Evolutionary conservation across 2,888 invertebrate species (phyloP).

Genomic region (Brassicogethes aeneus): DNA sequence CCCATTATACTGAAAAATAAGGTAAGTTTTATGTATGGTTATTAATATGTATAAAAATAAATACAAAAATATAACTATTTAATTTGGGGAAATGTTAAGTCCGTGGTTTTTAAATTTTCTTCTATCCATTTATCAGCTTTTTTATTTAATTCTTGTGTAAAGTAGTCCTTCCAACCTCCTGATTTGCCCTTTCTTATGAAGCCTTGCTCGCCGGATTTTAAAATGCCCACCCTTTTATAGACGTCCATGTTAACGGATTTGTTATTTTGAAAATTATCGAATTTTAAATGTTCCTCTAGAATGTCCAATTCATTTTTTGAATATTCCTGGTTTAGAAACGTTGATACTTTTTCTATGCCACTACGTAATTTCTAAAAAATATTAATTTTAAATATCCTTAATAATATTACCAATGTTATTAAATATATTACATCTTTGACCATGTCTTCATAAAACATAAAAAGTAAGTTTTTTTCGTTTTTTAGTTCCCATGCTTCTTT

Average conservation of each 20-base stretch:
- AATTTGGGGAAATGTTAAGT: slow-evolving; percentile 48
- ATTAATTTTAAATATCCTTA: neutral
- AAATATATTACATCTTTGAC: slow-evolving; percentile 38
- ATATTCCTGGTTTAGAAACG: slow-evolving; percentile 53
- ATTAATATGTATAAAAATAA: too few relatives aligned
- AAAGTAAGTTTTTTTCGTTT: slow-evolving; percentile 57
- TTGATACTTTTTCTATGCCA: slow-evolving; percentile 49
- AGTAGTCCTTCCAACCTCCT: slow-evolving; percentile 64
- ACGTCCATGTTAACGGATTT: slow-evolving; percentile 66
- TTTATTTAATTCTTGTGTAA: slow-evolving; percentile 55
- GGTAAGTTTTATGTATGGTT: too few relatives aligned
- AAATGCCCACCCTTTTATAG: slow-evolving; percentile 52
- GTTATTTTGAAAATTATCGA: slow-evolving; percentile 75
- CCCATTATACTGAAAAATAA: too few relatives aligned
- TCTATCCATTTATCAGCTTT: slow-evolving; percentile 63
- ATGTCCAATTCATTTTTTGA: slow-evolving; percentile 48
- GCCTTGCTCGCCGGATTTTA: slow-evolving; percentile 47
- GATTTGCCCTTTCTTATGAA: slow-evolving; percentile 62
- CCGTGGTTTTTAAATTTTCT: slow-evolving; percentile 51
- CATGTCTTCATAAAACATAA: slow-evolving; percentile 72
- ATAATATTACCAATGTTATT: neutral
- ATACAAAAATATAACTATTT: neutral
- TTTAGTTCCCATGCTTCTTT: slow-evolving; percentile 63
- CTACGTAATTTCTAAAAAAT: slow-evolving; percentile 49
- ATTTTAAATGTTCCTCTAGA: slow-evolving; percentile 64